A percentile compares a stretch with the other conserved stretches of the same genome.
phyloP scores from a whole-genome alignment of 2,888 invertebrate species.

The Itoplectis maculator region DNA sequence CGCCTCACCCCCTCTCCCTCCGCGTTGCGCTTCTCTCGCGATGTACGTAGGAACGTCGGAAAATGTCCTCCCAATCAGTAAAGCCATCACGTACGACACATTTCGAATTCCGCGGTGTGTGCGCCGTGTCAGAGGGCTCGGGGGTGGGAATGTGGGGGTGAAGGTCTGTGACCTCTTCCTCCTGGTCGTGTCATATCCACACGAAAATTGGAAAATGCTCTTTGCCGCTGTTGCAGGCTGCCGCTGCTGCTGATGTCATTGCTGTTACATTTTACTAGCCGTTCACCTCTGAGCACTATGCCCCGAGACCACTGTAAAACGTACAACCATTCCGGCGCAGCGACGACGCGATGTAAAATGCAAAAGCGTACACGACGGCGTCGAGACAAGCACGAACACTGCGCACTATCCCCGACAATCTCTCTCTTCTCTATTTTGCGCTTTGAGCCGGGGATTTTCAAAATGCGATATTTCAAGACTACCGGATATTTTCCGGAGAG shows the following conservation, averaged over 20 bases:
- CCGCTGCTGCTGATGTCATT: constrained; percentile 20
- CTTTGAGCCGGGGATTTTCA: constrained; percentile 2
- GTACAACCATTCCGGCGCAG: constrained; percentile 1
- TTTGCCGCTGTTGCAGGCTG: constrained; percentile 69
- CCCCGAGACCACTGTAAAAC: constrained; percentile 62
- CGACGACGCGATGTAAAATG: constrained; percentile 10
- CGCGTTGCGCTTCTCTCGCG: constrained; percentile 37
- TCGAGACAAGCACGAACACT: neutral
- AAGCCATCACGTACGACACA: constrained; percentile 67
- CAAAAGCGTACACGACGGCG: neutral
- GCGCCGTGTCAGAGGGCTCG: constrained; percentile 68
- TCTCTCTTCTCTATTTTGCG: constrained; percentile 12
- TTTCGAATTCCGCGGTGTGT: constrained; percentile 65
- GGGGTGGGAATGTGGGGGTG: too few relatives aligned
- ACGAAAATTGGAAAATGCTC: constrained; percentile 81
- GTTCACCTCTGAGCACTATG: constrained; percentile 64
- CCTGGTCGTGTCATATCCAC: constrained; percentile 75
- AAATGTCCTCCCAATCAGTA: constrained; percentile 61
- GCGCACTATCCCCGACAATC: neutral
- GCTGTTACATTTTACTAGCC: constrained; percentile 53
- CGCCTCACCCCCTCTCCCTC: constrained; percentile 2
- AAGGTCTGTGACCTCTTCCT: constrained; percentile 70
- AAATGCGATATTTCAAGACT: constrained; percentile 8
- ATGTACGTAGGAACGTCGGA: constrained; percentile 39
- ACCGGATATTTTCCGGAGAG: too few relatives aligned